Evolutionary conservation across 2,113 vertebrate genomes (phyloP), one percentile per base, ranked within the genome.

Genomic region (Nerophis ophidion): DNA sequence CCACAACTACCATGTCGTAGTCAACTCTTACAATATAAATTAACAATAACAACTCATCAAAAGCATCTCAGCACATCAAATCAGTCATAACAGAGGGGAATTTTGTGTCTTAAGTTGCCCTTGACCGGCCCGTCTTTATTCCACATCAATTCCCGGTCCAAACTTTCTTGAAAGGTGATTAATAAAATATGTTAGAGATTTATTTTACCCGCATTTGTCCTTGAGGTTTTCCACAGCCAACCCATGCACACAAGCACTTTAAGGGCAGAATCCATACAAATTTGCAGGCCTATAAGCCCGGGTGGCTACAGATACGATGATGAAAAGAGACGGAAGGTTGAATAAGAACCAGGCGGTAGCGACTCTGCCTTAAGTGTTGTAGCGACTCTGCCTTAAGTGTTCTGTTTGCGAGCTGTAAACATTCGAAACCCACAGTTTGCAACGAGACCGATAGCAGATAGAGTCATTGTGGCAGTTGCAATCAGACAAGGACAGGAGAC

Each of bases 21-120:
- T 71, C 59, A 46, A 38, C 38, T 66, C 61, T 73, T 57, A 46
- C 72, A 64, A 46, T 66, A 40, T 12, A 80, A 60, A 66, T 55
- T 75, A 84, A 89, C 84, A 86, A 81, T 90, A 85, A 81, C 78
- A 85, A 77, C 81, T 74, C 84, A 72, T 68, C 74, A 54, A 75
- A 76, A 63, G 76, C 80, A 60, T 89, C 11, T 55, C 53, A 11
- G 8, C 35, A 12, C 17, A 86, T 88, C 85, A 84, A 89, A 87
- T 91, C 84, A 86, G 56, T 85, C 88, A 91, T 92, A 82, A 88
- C n/a, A n/a, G 89, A 78, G 80, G 60, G 86, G 84, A 81, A 84
- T 87, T 89, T 74, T 88, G 81, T 77, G 79, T 71, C 76, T 80
- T 71, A 13, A 17, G 83, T 86, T 78, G 61, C 84, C 52, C 89